Base-by-base conservation (phyloP, 2,888 invertebrate species). In the Volucella inflata region DNA sequence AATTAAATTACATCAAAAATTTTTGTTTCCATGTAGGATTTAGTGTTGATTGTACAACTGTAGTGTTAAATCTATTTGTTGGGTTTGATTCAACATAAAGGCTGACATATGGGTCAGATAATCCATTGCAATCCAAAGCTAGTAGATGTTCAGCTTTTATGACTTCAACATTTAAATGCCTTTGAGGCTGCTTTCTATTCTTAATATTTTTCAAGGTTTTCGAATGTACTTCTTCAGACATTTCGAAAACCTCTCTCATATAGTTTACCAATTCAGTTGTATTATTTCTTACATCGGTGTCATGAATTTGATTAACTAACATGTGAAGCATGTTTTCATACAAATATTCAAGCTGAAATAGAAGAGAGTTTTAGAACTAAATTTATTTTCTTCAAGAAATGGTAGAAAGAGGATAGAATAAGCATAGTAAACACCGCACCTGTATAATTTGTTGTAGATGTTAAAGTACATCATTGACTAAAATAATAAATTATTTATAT, bases 101-200 rank as follows among this genome's bases (percentile, higher is more conserved):
- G 30, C 53, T 44, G 1, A 74, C 64, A 11, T 64, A 74, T 8
- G 71, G 48, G 16, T 71, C 71, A 2, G 71, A 71, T 0, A 60
- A 42, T 14, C 71, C 71, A 42, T 71, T 71, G 9, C 50, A 71
- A 60, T 71, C 71, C 71, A 50, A 60, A 2, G 71, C 4, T 1
- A 4, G 21, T 0, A 71, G 30, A 40, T 71, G 21, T 51, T 71
- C 71, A 11, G 71, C 71, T 40, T 40, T 59, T 12, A 40, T 30
- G 6, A 71, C 48, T 11, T 60, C 59, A 21, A 60, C 12, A 10
- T 21, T 11, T 14, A 71, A 42, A 12, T 10, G 11, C 14, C 40
- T 60, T 8, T 50, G 38, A 0, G 38, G 40, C 2, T 38, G 11
- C 1, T 30, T 40, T 48, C 14, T 60, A 0, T 2, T 40, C n/a